Conservation (phyloP, 37 sponge, comb jelly and placozoan genomes). For the Diacarnus erythraeanus region DNA sequence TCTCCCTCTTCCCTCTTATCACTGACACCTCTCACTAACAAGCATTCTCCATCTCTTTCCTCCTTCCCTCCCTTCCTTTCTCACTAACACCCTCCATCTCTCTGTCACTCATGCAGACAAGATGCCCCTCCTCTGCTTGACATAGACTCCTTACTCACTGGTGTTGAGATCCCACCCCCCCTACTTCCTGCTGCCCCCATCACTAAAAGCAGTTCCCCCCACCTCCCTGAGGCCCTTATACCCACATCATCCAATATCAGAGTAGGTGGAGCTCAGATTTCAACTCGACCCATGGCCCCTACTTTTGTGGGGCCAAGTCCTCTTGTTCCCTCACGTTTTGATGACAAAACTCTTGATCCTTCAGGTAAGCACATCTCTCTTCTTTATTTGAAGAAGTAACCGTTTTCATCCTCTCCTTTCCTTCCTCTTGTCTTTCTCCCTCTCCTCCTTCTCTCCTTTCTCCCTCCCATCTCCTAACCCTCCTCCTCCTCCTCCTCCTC, state of each 20-base stretch:
- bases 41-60: conserved; percentile 23
- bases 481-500: background rate
- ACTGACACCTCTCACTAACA: conserved; percentile 3
- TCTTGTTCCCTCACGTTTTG: background rate
- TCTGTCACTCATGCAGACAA: conserved; percentile 12
- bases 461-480: background rate
- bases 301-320: too few relatives aligned
- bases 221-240: background rate
- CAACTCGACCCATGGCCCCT: too few relatives aligned
- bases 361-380: too few relatives aligned
- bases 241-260: background rate
- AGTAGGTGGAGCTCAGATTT: background rate
- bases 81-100: conserved; percentile 10
- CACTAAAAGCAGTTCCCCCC: background rate
- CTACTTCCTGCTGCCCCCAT: conserved; percentile 3
- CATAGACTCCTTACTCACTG: background rate
- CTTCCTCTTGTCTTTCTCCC: background rate
- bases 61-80: conserved; percentile 11
- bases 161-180: background rate
- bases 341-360: background rate
- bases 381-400: too few relatives aligned
- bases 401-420: too few relatives aligned
- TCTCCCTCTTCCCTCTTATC: conserved; percentile 1
- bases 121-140: conserved; percentile 10
- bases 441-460: background rate